Evolutionary conservation across 2,797 vertebrate species (phyloP), one percentile per base, ranked within the genome.

Genomic region (Leontocebus nigricollis): DNA sequence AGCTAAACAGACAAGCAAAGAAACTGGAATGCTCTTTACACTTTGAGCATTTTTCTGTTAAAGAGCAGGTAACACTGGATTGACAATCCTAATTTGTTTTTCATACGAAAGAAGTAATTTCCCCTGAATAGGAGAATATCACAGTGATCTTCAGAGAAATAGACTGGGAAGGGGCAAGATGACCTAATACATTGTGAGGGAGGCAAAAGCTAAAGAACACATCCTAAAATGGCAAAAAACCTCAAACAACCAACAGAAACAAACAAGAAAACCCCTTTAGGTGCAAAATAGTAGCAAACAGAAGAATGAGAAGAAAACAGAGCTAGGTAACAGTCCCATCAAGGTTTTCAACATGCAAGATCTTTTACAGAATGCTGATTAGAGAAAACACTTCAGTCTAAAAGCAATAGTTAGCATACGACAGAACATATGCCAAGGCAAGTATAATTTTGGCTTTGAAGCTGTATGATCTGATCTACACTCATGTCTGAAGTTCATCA

Each of bases 1-100:
- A 61, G 50, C 73, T 91, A 80, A 72, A 50, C 50, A 87, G 44
- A 91, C 4, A 89, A 84, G 55, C 81, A 41, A 64, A 39, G 46
- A 92, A 97, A 87, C 1, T 26, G 20, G 76, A 94, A 93, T 48
- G 70, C 41, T 89, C 59, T 81, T 89, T 55, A 91, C 79, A 75
- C 52, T 88, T 52, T 61, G 46, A 93, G 93, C 13, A 13, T 44
- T 96, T 88, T 87, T 86, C 55, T 9, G 8, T 48, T 81, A 89
- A 72, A 77, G 22, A 80, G 20, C 27, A 85, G 27, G 55, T 84
- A 87, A 88, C 44, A 19, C 44, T 83, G 24, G 11, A 89, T 77
- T 67, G 94, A 41, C 7, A 88, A 80, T 59, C 2, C 44, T 87
- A 83, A 57, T 77, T 44, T 48, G 72, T 33, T 89, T 82, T 82